Base-by-base conservation (phyloP, 2,888 invertebrate species). In the Spodoptera picta region DNA sequence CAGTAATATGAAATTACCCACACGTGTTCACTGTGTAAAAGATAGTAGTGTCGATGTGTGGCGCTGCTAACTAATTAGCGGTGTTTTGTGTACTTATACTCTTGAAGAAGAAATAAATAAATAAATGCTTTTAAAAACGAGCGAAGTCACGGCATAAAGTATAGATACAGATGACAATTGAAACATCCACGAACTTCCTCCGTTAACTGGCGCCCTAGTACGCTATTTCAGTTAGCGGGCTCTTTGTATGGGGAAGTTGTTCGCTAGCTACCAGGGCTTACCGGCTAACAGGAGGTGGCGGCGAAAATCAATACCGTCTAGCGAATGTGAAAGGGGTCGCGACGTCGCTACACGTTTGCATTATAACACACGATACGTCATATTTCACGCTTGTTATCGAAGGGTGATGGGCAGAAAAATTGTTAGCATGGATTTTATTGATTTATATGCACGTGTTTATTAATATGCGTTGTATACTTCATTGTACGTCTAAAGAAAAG, bases 291-390 rank as follows among this genome's bases (percentile, higher is more conserved):
- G 12, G 43, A 69, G 41, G 43, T 61, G 51, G n/a, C 2, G 47
- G 27, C 4, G 12, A 47, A 61, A 69, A 69, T 65, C 65, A 19
- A 69, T 69, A 52, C 9, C 65, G 65, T 47, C 44, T 14, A 44
- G 44, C 63, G 62, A 62, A 69, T 69, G 43, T 52, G 52, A 62
- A 65, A 62, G 63, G 63, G 52, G 27, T 11, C 12, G 11, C 44
- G 70, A 45, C 48, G 52, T 52, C 48, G 70, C 23, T 42, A 3
- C 23, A 11, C 52, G 23, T 6, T 12, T 23, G 42, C 63, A 53
- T 42, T 42, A 31, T 42, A 31, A 42, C 31, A 23, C 45, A 66
- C 70, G 63, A 24, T 7, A 65, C 70, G 65, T 52, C 23, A 65
- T 48, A 61, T 27, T 60, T 41, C 10, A 23, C 11, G 45, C 14